These are phyloP conservation scores for Anadara kagoshimensis DNA, from an alignment of 1,140 invertebrate species.

Conservation along the genomic window DNA sequence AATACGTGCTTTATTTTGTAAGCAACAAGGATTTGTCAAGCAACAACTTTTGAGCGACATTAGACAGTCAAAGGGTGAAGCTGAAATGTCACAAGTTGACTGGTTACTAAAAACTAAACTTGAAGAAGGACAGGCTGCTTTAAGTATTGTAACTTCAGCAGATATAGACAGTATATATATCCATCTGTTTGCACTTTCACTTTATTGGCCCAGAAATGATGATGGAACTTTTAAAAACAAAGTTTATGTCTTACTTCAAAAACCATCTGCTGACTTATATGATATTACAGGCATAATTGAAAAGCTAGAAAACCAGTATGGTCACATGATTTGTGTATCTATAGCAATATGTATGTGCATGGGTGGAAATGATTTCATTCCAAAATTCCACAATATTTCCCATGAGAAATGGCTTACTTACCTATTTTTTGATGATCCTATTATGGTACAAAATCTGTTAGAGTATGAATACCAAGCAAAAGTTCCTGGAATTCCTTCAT, in stretches of 20 bases:
- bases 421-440: neutral
- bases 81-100: conserved; percentile 6
- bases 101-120: conserved; percentile 2
- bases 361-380: conserved; percentile 7
- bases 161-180: conserved; percentile 13
- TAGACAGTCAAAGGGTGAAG: too few relatives aligned
- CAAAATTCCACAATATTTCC: conserved; percentile 1
- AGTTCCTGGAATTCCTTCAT: neutral
- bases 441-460: neutral
- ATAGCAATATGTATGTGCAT: neutral
- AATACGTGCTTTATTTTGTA: too few relatives aligned
- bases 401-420: conserved; percentile 1
- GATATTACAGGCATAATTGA: neutral
- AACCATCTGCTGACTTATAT: neutral
- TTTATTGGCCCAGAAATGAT: conserved; percentile 5
- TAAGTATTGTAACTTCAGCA: conserved; percentile 4
- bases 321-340: neutral
- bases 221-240: conserved; percentile 6
- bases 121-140: neutral
- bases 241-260: neutral
- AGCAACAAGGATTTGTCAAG: too few relatives aligned
- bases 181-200: conserved; percentile 2
- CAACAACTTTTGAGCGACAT: too few relatives aligned
- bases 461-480: neutral
- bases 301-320: neutral